Evolutionary conservation across 2,113 vertebrate genomes (phyloP), one percentile per base, ranked within the genome.

Genomic region (Lota lota): DNA sequence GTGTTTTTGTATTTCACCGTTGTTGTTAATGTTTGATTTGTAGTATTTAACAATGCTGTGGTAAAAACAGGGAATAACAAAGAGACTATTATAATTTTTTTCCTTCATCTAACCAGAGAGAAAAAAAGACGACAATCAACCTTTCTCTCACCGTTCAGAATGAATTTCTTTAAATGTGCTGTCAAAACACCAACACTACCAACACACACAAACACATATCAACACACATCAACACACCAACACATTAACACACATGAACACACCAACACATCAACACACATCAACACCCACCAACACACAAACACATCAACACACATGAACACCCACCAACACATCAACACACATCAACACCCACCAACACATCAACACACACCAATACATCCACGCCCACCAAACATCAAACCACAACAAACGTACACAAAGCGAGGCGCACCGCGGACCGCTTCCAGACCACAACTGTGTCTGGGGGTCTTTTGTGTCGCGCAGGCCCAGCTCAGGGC

Each of bases 391-490:
- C 53, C 53, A 36, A 74, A n/a, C 28, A 17, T 47, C 40, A 47
- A 47, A 47, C 67, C n/a, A 16, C 15, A 67, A 40, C 5, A n/a
- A 61, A 6, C 15, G 18, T 16, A 1, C 18, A 5, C 15, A 56
- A 4, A 68, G 60, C 88, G 93, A 93, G 87, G 89, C 92, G 94
- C 28, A 33, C 3, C 28, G 7, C 40, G 8, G 91, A 93, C 91
- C 86, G 89, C 90, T 94, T 94, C 94, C 88, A 92, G 92, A 93
- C 90, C 90, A 92, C 89, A 88, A 86, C 90, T 85, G 90, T 82
- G 92, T 93, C 89, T 92, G 40, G 40, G 36, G 40, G 36, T 10
- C 40, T 10, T 47, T 47, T 47, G 40, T 47, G 40, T 10, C 1
- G 5, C 12, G 40, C 10, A n/a, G 40, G 40, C 40, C 40, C 40